Evolutionary conservation across 1,140 invertebrate species (phyloP), one percentile per base, ranked within the genome.

Genomic region (Platorchestia sp.): DNA sequence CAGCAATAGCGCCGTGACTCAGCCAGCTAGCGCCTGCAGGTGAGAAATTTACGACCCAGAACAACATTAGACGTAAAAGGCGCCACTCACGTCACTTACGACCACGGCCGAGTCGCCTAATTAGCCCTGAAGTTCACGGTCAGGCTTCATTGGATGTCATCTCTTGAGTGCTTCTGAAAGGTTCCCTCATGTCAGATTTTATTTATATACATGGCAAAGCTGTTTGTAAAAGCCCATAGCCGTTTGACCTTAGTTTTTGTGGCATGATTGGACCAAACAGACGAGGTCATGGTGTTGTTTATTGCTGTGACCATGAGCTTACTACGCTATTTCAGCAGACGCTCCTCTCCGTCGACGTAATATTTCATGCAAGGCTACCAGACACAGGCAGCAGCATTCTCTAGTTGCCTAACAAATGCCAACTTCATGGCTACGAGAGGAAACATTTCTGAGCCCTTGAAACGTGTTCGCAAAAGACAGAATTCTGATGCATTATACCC

Each of bases 21-120:
- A 89, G 43, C 87, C 14, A 16, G 53, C 53, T 27, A 42, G 87
- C 5, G 59, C 59, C 59, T 44, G 87, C 43, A 89, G 87, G 87
- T 89, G 87, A 89, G 87, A 89, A 89, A 89, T 89, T 89, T 89
- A 89, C 41, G 87, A 89, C 87, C 10, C 41, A 89, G 41, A 44
- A 44, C 6, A 89, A 89, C n/a, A 89, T 42, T 14, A 41, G n/a
- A 89, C 87, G n/a, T 14, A 89, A 14, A 89, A 89, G 87, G 42
- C 87, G 7, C 87, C 41, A 89, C 87, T 42, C 42, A 42, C 87
- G 87, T 89, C 87, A 89, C 10, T 41, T 89, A 89, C 87, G 36
- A 44, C 27, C 87, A 44, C 87, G 87, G n/a, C 41, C 43, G 87
- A 5, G 87, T 42, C 36, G 87, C 41, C 43, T 89, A 89, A 89